Evolutionary conservation across 2,113 vertebrate species (phyloP).

Genomic region (Malaclemys terrapin): DNA sequence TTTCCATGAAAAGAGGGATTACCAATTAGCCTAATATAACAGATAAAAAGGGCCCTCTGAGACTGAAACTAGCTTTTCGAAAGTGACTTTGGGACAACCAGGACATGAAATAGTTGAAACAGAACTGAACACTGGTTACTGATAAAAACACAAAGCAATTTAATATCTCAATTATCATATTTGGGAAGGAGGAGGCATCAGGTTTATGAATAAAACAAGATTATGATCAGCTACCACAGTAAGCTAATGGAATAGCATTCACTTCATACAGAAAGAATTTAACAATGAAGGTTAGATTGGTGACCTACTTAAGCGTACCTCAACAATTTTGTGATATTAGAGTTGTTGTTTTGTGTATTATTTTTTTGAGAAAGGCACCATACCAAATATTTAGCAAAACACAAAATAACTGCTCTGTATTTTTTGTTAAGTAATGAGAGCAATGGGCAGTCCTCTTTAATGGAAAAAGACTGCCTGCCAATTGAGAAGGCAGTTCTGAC

Average conservation of each 20-base stretch:
- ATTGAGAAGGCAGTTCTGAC: neutral
- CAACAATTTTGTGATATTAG: neutral
- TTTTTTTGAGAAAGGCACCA: neutral
- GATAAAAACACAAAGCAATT: neutral
- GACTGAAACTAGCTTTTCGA: neutral
- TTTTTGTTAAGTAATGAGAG: neutral
- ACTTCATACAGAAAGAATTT: conserved; percentile 7
- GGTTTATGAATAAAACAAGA: conserved; percentile 21
- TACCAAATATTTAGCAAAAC: neutral
- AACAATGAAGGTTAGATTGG: neutral
- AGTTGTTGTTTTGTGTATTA: neutral
- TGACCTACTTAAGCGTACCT: neutral
- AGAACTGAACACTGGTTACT: neutral
- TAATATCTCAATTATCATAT: neutral
- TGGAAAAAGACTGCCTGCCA: neutral
- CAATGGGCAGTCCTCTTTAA: neutral
- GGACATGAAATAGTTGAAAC: neutral
- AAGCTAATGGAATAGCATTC: conserved; percentile 8
- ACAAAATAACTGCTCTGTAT: neutral
- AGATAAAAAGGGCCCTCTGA: neutral
- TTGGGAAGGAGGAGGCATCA: neutral
- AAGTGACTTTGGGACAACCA: neutral
- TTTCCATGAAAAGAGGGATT: neutral
- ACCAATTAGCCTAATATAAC: neutral
- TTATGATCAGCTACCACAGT: neutral